phyloP scores from a whole-genome alignment of 2,797 vertebrate genomes.

The Cyprinodon diabolis region DNA sequence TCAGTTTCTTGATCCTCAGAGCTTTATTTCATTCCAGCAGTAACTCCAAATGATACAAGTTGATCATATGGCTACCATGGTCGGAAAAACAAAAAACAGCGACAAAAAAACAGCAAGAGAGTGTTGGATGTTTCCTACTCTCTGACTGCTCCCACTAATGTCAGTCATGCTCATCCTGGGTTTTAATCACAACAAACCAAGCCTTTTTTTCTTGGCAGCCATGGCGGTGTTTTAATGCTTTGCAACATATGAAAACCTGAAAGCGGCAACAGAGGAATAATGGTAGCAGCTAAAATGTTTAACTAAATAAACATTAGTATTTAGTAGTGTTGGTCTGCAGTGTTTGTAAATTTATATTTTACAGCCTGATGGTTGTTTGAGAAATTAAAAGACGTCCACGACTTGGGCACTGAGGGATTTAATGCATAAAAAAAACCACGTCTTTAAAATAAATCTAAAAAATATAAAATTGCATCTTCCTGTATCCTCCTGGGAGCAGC shows the following conservation, averaged over 20 bases:
- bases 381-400: constrained; percentile 49
- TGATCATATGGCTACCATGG: constrained; percentile 65
- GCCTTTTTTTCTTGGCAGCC: constrained; percentile 45
- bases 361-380: constrained; percentile 48
- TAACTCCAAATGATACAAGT: constrained; percentile 81
- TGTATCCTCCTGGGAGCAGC: constrained; percentile 53
- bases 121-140: constrained; percentile 39
- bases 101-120: constrained; percentile 42
- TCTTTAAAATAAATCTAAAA: constrained; percentile 66
- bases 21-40: constrained; percentile 86
- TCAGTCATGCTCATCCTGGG: constrained; percentile 38
- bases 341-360: constrained; percentile 55
- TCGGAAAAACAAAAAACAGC: not conserved
- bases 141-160: constrained; percentile 35
- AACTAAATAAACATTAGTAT: constrained; percentile 67
- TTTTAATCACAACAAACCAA: constrained; percentile 40
- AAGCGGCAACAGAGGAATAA: constrained; percentile 64
- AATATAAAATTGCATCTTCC: constrained; percentile 74
- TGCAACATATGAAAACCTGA: constrained; percentile 60
- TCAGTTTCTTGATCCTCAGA: constrained; percentile 73
- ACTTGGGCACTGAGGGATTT: constrained; percentile 52
- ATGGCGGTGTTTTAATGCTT: constrained; percentile 57
- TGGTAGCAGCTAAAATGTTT: constrained; percentile 75
- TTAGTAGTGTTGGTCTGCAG: constrained; percentile 59
- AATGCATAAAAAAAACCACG: constrained; percentile 54